Evolutionary conservation across 2,113 vertebrate genomes (phyloP), one percentile per base, ranked within the genome.

Genomic region (Fregata magnificens): DNA sequence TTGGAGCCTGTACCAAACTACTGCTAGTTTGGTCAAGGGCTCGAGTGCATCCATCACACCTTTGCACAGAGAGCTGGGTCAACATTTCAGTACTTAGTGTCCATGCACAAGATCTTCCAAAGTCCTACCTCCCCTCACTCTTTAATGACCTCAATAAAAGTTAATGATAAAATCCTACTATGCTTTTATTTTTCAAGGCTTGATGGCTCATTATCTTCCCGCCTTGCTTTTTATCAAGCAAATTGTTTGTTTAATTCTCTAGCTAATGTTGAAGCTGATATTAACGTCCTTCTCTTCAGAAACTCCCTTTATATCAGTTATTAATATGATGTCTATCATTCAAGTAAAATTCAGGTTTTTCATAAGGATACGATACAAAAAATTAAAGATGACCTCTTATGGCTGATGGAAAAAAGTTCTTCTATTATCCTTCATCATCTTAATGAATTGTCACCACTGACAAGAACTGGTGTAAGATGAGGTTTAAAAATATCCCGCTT

Each of bases 401-500:
- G 4, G 26, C 25, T 91, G 56, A 62, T 91, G 50, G 50, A 73
- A 85, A 86, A 87, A 80, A 15, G 6, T 72, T 94, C 25, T 45
- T 86, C 32, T 67, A 58, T 94, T 93, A 94, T 85, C 58, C 32
- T 63, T 94, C 86, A 90, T 95, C 91, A 93, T 49, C 83, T 93
- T 95, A 95, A 97, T 93, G 62, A 94, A 87, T 85, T 94, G 42
- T 89, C 81, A 82, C 45, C 62, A 76, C 73, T 85, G 81, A 82
- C 58, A 95, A 91, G 84, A 91, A 76, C 69, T 0, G 0, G 26
- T 93, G 7, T 65, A 95, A 95, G 89, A 91, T 62, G 22, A 66
- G 42, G 20, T 82, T 89, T 97, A 87, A 97, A 97, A 97, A 95
- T 95, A 95, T 80, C 81, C 58, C 49, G 22, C 65, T 82, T 81